Conservation (phyloP, 2,113 vertebrate genomes). For the Chaenogobius annularis region DNA sequence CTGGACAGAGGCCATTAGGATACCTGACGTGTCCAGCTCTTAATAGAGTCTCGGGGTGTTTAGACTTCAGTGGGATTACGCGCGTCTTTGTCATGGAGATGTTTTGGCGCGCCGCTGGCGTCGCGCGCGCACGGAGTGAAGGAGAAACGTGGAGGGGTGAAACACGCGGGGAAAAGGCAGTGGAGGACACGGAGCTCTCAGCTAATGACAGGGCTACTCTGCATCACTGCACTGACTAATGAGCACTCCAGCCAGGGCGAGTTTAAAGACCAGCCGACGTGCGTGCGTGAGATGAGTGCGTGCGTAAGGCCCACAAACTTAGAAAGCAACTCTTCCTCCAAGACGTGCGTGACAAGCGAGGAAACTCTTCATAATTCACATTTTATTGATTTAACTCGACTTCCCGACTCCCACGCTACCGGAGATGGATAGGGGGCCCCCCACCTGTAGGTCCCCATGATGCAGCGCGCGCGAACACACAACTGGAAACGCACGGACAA, state of each 20-base stretch:
- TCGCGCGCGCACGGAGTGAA: conserved; percentile 53
- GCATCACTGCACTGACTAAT: conserved; percentile 98
- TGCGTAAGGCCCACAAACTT: conserved; percentile 16
- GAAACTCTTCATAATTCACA: conserved; percentile 86
- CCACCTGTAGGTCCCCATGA: conserved; percentile 55
- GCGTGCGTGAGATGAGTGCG: not conserved
- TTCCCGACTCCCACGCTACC: conserved; percentile 46
- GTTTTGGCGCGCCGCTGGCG: conserved; percentile 51
- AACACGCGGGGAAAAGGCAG: conserved; percentile 48
- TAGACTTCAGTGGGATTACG: conserved; percentile 66
- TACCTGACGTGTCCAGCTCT: conserved; percentile 57
- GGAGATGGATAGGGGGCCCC: conserved; percentile 26
- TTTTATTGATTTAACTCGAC: conserved; percentile 84
- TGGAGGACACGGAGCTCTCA: conserved; percentile 82
- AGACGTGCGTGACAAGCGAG: conserved; percentile 79
- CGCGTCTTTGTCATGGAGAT: conserved; percentile 72
- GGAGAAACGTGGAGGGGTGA: conserved; percentile 35
- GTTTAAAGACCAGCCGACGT: conserved; percentile 51
- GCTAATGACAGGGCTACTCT: conserved; percentile 97
- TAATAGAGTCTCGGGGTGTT: conserved; percentile 59
- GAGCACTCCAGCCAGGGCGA: conserved; percentile 91
- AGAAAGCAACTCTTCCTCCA: conserved; percentile 26
- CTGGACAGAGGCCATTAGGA: conserved; percentile 58
- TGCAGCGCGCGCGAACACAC: not conserved
- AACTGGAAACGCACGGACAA: not conserved